Evolutionary conservation across 1,140 invertebrate species (phyloP), one percentile per base, ranked within the genome.

Genomic region (Drosophila sulfurigaster): DNA sequence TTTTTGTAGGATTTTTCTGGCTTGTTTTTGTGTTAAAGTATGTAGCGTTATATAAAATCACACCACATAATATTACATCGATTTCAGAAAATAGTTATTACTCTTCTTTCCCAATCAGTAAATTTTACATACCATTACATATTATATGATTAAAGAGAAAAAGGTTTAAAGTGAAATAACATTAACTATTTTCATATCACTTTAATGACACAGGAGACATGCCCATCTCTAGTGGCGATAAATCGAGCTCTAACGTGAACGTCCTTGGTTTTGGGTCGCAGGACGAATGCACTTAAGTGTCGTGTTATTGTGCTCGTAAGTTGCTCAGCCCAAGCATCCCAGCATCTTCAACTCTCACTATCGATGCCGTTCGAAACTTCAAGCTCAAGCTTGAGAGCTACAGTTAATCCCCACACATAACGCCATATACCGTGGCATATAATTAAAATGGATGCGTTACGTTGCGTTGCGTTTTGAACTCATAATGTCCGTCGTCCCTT

Each of bases 361-460:
- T 6, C 35, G 35, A 7, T 38, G 35, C n/a, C 4, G 41, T 43
- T n/a, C 30, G 38, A 32, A 62, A 30, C 15, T 43, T 57, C 25
- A 43, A 15, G n/a, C 28, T 11, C 28, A 74, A 8, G 69, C 65
- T 69, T 68, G 56, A 74, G 56, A 60, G 72, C 57, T 63, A 75
- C 65, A 16, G 15, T 57, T 57, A 57, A 38, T 57, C 35, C 32
- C 32, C 54, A 13, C 59, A 54, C 35, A 69, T 15, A 46, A 52
- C 48, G 35, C 13, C 32, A 69, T 48, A 52, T 28, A 43, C 3
- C 20, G 46, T 28, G 38, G 59, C 65, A 59, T 63, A 54, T 65
- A 74, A 68, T 69, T 69, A 75, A 62, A 69, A 20, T 48, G 68
- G 10, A 72, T 70, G 59, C 38, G 68, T 54, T 32, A 5, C 51